phyloP scores from a whole-genome alignment of 2,888 invertebrate genomes.

The Podabrus alpinus region DNA sequence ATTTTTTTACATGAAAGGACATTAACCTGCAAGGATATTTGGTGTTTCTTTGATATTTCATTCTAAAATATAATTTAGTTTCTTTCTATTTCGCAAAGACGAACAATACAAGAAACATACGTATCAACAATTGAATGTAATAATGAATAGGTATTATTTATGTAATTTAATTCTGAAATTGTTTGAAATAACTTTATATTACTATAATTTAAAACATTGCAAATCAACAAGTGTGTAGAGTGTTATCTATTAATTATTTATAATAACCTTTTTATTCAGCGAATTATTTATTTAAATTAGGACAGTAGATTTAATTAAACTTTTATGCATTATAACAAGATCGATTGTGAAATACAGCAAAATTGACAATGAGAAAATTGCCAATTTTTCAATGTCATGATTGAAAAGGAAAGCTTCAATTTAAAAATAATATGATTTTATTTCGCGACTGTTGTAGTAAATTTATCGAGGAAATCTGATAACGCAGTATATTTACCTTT shows the following conservation, averaged over 20 bases:
- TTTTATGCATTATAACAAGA: not conserved
- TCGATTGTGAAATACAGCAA: not conserved
- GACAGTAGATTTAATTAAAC: not conserved
- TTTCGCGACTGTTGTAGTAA: not conserved
- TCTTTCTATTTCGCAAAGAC: too few relatives aligned
- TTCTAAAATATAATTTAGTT: too few relatives aligned
- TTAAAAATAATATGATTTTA: not conserved
- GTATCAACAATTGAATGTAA: too few relatives aligned
- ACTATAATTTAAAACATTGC: too few relatives aligned
- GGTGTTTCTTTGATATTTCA: too few relatives aligned
- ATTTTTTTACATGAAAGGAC: too few relatives aligned
- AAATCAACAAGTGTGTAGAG: not conserved
- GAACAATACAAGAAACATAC: too few relatives aligned
- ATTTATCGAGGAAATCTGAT: not conserved
- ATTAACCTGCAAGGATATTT: too few relatives aligned
- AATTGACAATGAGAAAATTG: not conserved
- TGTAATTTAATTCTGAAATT: too few relatives aligned
- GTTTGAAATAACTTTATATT: too few relatives aligned
- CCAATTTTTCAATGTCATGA: not conserved
- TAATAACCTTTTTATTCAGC: not conserved
- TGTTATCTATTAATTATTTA: not conserved
- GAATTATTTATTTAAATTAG: not conserved
- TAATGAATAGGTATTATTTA: too few relatives aligned
- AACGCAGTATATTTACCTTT: constrained; percentile 67
- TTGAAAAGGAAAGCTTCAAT: not conserved